Evolutionary conservation across 2,888 invertebrate genomes (phyloP).

Genomic region (Miltochrista miniata): DNA sequence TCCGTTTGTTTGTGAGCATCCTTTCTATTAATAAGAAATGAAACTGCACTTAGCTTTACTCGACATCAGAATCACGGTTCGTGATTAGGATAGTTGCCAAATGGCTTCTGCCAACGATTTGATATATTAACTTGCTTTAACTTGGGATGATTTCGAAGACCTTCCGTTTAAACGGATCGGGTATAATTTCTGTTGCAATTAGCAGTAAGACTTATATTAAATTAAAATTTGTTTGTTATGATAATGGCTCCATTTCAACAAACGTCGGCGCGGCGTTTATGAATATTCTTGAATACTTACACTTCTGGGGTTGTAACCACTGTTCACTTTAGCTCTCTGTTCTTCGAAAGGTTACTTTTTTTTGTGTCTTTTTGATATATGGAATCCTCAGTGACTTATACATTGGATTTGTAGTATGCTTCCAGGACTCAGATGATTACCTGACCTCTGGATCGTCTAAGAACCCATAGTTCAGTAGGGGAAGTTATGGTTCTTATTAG

Average conservation of each 20-base stretch:
- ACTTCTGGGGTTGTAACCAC: too few species aligned
- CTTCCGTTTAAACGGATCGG: constrained; percentile 26
- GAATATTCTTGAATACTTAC: background rate
- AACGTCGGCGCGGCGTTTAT: constrained; percentile 1
- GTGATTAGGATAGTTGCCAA: constrained; percentile 40
- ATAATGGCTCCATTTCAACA: constrained; percentile 17
- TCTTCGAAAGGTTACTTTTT: too few species aligned
- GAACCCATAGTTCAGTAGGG: too few species aligned
- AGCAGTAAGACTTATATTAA: constrained; percentile 14
- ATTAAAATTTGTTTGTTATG: constrained; percentile 27
- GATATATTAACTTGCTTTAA: constrained; percentile 32
- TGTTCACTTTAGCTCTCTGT: too few species aligned
- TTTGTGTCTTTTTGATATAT: too few species aligned
- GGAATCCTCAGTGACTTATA: too few species aligned
- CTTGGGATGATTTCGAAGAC: constrained; percentile 28
- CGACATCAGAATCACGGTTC: constrained; percentile 3
- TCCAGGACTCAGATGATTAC: too few species aligned
- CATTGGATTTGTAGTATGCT: too few species aligned
- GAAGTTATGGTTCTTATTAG: too few species aligned
- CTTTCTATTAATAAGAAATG: background rate
- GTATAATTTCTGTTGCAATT: constrained; percentile 33
- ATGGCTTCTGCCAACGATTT: constrained; percentile 29
- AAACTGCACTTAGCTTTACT: background rate
- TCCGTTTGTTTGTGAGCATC: background rate
- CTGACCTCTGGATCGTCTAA: too few species aligned